phyloP scores from a whole-genome alignment of 2,797 vertebrate species.

The Aulostomus chinensis region DNA sequence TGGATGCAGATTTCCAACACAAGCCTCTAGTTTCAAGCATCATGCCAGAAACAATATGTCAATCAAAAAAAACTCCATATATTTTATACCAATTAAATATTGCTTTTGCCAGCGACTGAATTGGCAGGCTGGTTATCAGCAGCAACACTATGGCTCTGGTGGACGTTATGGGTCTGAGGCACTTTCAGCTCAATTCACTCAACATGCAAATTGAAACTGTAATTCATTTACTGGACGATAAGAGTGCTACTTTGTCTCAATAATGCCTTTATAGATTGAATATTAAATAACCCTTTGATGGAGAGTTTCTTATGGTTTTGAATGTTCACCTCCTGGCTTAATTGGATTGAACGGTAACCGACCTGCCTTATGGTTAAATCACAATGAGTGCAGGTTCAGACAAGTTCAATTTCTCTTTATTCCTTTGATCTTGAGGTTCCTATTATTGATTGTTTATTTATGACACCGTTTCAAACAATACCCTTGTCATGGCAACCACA shows the following conservation, averaged over 20 bases:
- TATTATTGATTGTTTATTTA: neutral
- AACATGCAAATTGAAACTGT: constrained; percentile 72
- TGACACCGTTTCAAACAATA: neutral
- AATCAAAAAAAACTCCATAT: neutral
- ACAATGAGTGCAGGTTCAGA: neutral
- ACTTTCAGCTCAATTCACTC: constrained; percentile 64
- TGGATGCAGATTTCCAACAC: no score
- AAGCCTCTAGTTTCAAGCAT: neutral
- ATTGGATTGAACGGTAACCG: constrained; percentile 38
- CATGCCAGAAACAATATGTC: no score
- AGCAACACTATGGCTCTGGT: constrained; percentile 32
- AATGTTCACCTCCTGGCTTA: constrained; percentile 42
- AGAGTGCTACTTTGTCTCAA: constrained; percentile 61
- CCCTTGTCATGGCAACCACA: no score
- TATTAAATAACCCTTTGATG: constrained; percentile 59
- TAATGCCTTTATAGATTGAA: constrained; percentile 61
- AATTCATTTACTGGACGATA: constrained; percentile 71
- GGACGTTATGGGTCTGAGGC: constrained; percentile 44
- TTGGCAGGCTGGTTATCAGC: constrained; percentile 50
- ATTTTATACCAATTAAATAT: constrained; percentile 13
- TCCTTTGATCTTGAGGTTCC: neutral
- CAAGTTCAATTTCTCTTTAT: constrained; percentile 12
- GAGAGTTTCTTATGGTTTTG: constrained; percentile 42
- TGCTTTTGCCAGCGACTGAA: constrained; percentile 28
- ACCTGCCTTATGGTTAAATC: constrained; percentile 5